Conservation (phyloP, 2,888 invertebrate genomes). For the Malthinus seriepunctatus region DNA sequence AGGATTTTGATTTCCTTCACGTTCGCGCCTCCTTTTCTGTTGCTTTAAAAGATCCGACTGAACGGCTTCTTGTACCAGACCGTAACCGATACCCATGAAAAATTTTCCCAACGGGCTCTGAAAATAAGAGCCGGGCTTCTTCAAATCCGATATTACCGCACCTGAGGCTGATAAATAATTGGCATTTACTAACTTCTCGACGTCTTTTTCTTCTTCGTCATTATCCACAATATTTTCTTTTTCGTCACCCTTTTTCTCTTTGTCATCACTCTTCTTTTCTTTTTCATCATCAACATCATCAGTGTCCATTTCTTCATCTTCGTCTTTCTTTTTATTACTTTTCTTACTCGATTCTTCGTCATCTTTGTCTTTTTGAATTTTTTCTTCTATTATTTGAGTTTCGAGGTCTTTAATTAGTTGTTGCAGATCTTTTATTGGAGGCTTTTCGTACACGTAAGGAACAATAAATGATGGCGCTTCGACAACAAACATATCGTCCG, state of each 20-base stretch:
- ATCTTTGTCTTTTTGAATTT: constrained; percentile 60
- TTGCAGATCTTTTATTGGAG: constrained; percentile 76
- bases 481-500: constrained; percentile 91
- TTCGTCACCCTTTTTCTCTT: constrained; percentile 38
- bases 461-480: constrained; percentile 93
- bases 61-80: constrained; percentile 89
- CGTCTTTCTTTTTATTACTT: constrained; percentile 49
- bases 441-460: constrained; percentile 91
- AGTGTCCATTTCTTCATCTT: constrained; percentile 43
- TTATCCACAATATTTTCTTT: constrained; percentile 33
- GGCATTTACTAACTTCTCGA: constrained; percentile 38
- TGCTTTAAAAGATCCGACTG: constrained; percentile 89
- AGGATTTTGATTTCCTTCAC: constrained; percentile 68
- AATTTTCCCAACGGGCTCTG: constrained; percentile 88
- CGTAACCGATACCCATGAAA: constrained; percentile 88
- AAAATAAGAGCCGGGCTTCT: constrained; percentile 66
- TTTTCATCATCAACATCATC: constrained; percentile 48
- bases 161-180: neutral
- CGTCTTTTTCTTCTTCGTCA: constrained; percentile 58
- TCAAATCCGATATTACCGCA: constrained; percentile 44
- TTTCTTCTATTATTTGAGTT: constrained; percentile 65
- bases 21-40: constrained; percentile 81
- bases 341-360: constrained; percentile 48
- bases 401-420: constrained; percentile 70
- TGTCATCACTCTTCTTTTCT: constrained; percentile 48